Evolutionary conservation across 2,888 invertebrate genomes (phyloP).

Genomic region (Cerceris ruficornis): DNA sequence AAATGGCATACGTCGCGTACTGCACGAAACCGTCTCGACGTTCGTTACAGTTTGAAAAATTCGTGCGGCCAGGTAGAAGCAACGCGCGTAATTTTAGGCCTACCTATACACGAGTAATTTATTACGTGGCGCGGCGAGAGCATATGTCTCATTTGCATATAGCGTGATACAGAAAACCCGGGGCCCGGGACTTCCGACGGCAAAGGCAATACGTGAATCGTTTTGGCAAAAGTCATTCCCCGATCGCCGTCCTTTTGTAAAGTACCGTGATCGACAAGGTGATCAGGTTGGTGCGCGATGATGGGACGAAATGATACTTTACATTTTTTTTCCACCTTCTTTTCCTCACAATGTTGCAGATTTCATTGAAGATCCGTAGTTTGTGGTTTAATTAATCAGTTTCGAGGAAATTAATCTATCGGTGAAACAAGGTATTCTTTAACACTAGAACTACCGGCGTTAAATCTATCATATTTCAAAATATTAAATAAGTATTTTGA

Average conservation of each 20-base stretch:
- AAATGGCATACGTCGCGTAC: constrained; percentile 5
- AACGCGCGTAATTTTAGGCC: constrained; percentile 72
- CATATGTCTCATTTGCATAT: constrained; percentile 78
- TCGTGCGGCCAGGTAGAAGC: constrained; percentile 20
- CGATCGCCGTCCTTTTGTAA: constrained; percentile 14
- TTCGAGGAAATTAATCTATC: too few species aligned
- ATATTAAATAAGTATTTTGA: too few species aligned
- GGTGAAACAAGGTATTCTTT: too few species aligned
- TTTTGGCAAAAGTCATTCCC: constrained; percentile 53
- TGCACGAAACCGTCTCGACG: constrained; percentile 8
- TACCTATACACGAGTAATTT: constrained; percentile 73
- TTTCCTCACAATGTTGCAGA: too few species aligned
- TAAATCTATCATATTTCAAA: too few species aligned
- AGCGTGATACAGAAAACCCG: constrained; percentile 72
- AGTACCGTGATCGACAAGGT: not conserved
- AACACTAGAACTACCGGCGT: too few species aligned
- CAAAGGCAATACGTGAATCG: constrained; percentile 59
- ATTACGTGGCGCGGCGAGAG: constrained; percentile 70
- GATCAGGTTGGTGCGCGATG: not conserved
- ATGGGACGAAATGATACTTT: too few species aligned
- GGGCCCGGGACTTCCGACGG: constrained; percentile 64
- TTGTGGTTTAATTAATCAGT: too few species aligned
- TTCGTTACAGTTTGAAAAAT: constrained; percentile 23
- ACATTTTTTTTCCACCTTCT: too few species aligned
- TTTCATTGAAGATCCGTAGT: too few species aligned